phyloP scores from a whole-genome alignment of 2,113 vertebrate species.

The Mormyrus lacerda region DNA sequence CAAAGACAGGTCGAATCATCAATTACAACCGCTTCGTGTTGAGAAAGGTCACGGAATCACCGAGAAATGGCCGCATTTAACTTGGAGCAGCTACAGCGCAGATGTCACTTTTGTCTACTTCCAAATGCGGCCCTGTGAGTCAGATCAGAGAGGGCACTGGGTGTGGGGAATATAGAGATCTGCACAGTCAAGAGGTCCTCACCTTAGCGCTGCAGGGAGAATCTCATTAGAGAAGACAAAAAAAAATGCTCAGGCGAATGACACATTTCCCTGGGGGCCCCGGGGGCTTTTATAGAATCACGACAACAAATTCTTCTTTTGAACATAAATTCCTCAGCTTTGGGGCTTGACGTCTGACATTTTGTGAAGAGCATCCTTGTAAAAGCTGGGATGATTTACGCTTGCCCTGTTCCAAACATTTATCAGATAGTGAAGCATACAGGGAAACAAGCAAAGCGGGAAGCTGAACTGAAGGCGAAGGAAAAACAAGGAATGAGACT shows the following conservation, averaged over 20 bases:
- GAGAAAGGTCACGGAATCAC: not conserved
- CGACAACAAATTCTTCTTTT: conserved; percentile 9
- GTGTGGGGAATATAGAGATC: not conserved
- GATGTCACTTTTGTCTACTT: not conserved
- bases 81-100: not conserved
- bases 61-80: not conserved
- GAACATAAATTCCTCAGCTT: conserved; percentile 10
- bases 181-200: not conserved
- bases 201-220: not conserved
- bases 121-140: not conserved
- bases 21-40: not conserved
- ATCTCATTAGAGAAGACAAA: not conserved
- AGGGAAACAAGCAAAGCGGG: not conserved
- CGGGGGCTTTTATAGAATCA: not conserved
- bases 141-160: not conserved
- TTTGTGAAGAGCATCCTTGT: not conserved
- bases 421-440: not conserved
- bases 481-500: not conserved
- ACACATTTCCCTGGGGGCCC: not conserved
- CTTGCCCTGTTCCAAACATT: not conserved
- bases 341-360: conserved; percentile 3
- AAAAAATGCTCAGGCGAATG: not conserved
- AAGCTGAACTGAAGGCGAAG: not conserved
- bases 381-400: not conserved
- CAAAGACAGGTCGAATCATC: conserved; percentile 1